A percentile compares a stretch with the other conserved stretches of the same genome.
phyloP scores from a whole-genome alignment of 2,797 vertebrate species.

The Acrossocheilus fasciatus region DNA sequence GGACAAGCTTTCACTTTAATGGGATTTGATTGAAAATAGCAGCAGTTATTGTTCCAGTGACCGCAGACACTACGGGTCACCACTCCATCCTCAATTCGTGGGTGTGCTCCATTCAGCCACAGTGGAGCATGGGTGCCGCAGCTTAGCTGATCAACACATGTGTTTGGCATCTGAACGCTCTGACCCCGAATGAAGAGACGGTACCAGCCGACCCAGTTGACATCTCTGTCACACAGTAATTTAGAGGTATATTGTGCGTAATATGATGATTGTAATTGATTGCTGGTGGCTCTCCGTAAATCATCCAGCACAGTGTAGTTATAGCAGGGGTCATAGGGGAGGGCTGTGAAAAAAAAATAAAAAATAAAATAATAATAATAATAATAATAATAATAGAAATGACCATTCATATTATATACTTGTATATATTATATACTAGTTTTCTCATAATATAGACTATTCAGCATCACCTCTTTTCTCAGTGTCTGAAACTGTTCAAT shows the following conservation, averaged over 20 bases:
- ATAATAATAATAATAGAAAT: neutral
- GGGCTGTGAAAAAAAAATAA: neutral
- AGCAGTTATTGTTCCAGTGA: neutral
- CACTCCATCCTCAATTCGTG: neutral
- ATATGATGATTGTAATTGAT: neutral
- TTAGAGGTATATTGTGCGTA: neutral
- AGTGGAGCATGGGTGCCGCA: neutral
- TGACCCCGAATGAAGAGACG: neutral
- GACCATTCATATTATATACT: neutral
- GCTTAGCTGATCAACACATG: neutral
- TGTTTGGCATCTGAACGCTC: neutral
- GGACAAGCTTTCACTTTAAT: neutral
- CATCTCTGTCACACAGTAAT: neutral
- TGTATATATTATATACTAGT: too few relatives aligned
- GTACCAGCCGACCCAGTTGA: neutral
- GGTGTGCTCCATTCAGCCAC: neutral
- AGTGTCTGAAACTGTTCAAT: too few relatives aligned
- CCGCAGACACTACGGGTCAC: neutral
- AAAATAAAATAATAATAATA: too few relatives aligned
- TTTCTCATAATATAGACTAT: too few relatives aligned
- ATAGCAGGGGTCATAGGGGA: neutral
- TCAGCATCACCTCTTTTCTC: too few relatives aligned
- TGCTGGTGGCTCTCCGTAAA: neutral
- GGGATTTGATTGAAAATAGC: rapidly evolving
- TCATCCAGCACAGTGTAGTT: constrained; percentile 1